Conservation (phyloP, 1,140 invertebrate genomes). For the Drosophila takahashii region DNA sequence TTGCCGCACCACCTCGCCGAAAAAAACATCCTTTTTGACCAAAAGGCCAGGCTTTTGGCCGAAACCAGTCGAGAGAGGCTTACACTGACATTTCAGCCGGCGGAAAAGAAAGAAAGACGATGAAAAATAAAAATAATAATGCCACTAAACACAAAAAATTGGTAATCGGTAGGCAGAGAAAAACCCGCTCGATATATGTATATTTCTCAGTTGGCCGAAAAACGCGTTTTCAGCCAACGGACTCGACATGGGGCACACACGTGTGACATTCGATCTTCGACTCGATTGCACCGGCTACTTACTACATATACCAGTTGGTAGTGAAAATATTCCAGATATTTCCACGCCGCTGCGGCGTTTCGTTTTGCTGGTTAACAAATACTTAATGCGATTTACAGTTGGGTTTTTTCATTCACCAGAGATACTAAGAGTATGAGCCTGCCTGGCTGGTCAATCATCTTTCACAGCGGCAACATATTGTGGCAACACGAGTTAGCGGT, state of each 20-base stretch:
- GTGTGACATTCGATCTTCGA: constrained; percentile 55
- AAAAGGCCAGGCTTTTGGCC: constrained; percentile 53
- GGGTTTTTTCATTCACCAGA: constrained; percentile 40
- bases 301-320: neutral
- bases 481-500: constrained; percentile 64
- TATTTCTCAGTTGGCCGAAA: constrained; percentile 29
- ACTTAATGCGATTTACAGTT: constrained; percentile 71
- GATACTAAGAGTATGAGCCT: neutral
- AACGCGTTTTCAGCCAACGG: constrained; percentile 47
- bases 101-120: neutral
- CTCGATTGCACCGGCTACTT: constrained; percentile 42
- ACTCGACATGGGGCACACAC: constrained; percentile 45
- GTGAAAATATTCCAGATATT: constrained; percentile 60
- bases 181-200: constrained; percentile 30
- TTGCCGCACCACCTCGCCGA: constrained; percentile 53
- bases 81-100: constrained; percentile 64
- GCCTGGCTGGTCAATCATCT: constrained; percentile 58
- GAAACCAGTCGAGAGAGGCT: constrained; percentile 69
- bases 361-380: constrained; percentile 66
- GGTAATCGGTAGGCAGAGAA: constrained; percentile 32
- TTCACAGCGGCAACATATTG: constrained; percentile 37
- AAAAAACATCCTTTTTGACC: constrained; percentile 74
- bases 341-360: constrained; percentile 51
- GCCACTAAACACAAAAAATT: constrained; percentile 1
- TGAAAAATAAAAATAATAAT: constrained; percentile 1